These are phyloP conservation scores for Vanessa tameamea DNA, from an alignment of 1,140 invertebrate species.

Conservation along the genomic window DNA sequence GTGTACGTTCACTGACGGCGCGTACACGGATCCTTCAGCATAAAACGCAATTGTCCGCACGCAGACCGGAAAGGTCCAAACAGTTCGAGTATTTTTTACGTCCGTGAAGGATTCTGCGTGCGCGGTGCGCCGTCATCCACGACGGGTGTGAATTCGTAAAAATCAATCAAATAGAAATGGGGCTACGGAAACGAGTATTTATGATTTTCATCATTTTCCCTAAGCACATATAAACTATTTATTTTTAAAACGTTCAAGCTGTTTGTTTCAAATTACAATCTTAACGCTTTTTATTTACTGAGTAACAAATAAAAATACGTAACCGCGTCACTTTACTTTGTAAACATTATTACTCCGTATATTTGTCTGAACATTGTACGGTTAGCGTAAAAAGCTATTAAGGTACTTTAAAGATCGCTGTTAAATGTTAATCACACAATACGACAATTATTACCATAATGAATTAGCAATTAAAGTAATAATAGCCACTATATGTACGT, in stretches of 20 bases:
- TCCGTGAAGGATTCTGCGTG: too few relatives aligned
- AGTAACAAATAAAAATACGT: conserved; percentile 8
- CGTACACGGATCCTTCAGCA: too few relatives aligned
- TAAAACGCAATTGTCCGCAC: too few relatives aligned
- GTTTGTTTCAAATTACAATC: background rate
- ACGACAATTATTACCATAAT: background rate
- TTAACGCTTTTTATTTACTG: conserved; percentile 14
- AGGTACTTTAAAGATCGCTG: background rate
- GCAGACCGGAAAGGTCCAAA: too few relatives aligned
- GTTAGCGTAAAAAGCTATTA: conserved; percentile 6
- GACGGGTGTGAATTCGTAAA: too few relatives aligned
- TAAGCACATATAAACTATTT: background rate
- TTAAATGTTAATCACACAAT: background rate
- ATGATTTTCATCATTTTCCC: too few relatives aligned
- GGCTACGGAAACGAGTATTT: too few relatives aligned
- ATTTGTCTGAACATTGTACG: conserved; percentile 15
- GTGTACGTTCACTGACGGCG: too few relatives aligned
- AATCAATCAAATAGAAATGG: too few relatives aligned
- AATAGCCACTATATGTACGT: background rate
- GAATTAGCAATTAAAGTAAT: background rate
- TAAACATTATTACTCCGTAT: conserved; percentile 12
- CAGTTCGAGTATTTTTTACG: too few relatives aligned
- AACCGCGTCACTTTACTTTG: conserved; percentile 14
- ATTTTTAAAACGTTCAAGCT: background rate
- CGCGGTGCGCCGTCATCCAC: too few relatives aligned